Conservation (phyloP, 2,113 vertebrate genomes). For the Notechis scutatus region DNA sequence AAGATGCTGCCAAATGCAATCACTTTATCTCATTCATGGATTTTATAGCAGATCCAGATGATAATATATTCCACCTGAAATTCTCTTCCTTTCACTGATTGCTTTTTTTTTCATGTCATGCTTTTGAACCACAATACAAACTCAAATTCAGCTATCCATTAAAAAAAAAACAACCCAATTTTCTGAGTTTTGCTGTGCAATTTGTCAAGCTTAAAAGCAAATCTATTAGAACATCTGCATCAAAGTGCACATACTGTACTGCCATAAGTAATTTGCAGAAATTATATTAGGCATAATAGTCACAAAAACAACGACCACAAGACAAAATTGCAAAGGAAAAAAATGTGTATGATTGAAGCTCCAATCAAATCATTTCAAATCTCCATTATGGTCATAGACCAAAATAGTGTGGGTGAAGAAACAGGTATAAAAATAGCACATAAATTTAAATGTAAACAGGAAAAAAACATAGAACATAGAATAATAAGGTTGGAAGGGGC, state of each 20-base stretch:
- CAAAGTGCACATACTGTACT: background rate
- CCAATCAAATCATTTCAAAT: background rate
- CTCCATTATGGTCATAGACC: background rate
- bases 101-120: background rate
- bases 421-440: background rate
- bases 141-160: background rate
- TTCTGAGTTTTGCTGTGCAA: background rate
- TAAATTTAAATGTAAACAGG: background rate
- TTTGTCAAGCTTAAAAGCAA: background rate
- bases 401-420: background rate
- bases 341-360: background rate
- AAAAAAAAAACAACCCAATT: background rate
- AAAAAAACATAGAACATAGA: background rate
- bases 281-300: background rate
- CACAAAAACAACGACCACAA: background rate
- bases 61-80: background rate
- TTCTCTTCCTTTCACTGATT: background rate
- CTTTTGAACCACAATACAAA: background rate
- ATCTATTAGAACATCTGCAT: background rate
- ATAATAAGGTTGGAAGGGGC: background rate
- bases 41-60: background rate
- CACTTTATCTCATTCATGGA: background rate
- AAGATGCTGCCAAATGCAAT: background rate
- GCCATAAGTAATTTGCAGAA: background rate
- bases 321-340: background rate